Evolutionary conservation across 2,888 invertebrate species (phyloP).

Genomic region (Diplolepis rosae): DNA sequence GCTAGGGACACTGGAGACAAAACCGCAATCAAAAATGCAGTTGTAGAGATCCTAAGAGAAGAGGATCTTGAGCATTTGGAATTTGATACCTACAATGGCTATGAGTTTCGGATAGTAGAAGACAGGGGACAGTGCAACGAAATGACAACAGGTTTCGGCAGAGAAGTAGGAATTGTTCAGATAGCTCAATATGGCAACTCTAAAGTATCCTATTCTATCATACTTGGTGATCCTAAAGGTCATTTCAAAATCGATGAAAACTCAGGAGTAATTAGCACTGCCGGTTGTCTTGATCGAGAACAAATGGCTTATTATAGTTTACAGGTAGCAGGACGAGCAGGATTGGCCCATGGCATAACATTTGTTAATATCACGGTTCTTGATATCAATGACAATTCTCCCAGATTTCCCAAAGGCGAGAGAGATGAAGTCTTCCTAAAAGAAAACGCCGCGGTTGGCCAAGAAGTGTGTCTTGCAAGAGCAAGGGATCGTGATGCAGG

Average conservation of each 20-base stretch:
- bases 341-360: constrained; percentile 85
- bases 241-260: constrained; percentile 88
- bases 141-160: constrained; percentile 74
- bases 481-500: constrained; percentile 92
- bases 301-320: constrained; percentile 84
- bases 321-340: constrained; percentile 86
- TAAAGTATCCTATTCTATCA: constrained; percentile 82
- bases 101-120: constrained; percentile 88
- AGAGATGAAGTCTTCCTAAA: constrained; percentile 84
- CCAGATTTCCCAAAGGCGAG: constrained; percentile 85
- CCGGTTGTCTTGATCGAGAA: constrained; percentile 89
- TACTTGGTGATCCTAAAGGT: constrained; percentile 85
- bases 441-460: constrained; percentile 95
- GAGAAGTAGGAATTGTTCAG: constrained; percentile 86
- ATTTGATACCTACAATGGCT: constrained; percentile 85
- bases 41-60: constrained; percentile 86
- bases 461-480: constrained; percentile 91
- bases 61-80: constrained; percentile 83
- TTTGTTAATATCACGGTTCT: constrained; percentile 86
- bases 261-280: constrained; percentile 86
- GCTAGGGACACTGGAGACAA: constrained; percentile 89
- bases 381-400: constrained; percentile 95
- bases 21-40: constrained; percentile 82
- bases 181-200: constrained; percentile 71
- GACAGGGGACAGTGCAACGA: constrained; percentile 80